Conservation (phyloP, 1,140 invertebrate species). For the Anoplophora glabripennis region DNA sequence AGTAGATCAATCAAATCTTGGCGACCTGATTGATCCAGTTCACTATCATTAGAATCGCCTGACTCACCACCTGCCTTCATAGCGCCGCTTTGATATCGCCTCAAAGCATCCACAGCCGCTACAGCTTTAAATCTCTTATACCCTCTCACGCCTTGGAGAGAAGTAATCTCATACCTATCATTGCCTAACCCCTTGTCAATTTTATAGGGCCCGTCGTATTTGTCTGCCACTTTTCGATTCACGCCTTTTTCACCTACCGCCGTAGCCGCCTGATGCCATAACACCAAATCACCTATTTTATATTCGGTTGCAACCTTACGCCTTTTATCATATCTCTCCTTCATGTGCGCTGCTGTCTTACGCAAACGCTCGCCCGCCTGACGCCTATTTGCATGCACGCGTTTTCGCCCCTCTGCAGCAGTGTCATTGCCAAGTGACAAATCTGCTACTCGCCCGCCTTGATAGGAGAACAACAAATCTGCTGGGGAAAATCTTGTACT, state of each 20-base stretch:
- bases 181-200: slow-evolving; percentile 38
- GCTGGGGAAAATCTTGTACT: slow-evolving; percentile 3
- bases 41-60: neutral
- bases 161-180: slow-evolving; percentile 38
- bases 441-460: too few species aligned
- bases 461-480: slow-evolving; percentile 8
- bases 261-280: slow-evolving; percentile 16
- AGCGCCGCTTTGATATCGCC: slow-evolving; percentile 8
- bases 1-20: neutral
- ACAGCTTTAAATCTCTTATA: slow-evolving; percentile 19
- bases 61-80: neutral
- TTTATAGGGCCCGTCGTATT: slow-evolving; percentile 33
- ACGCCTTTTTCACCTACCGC: slow-evolving; percentile 8
- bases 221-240: slow-evolving; percentile 13
- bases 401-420: too few species aligned
- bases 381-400: too few species aligned
- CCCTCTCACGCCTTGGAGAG: slow-evolving; percentile 14
- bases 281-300: slow-evolving; percentile 20
- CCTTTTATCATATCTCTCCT: slow-evolving; percentile 18
- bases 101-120: slow-evolving; percentile 10
- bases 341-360: slow-evolving; percentile 2
- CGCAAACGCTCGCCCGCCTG: too few species aligned
- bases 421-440: too few species aligned
- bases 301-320: slow-evolving; percentile 20
- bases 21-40: neutral